phyloP scores from a whole-genome alignment of 1,140 invertebrate species.

The Maniola jurtina region DNA sequence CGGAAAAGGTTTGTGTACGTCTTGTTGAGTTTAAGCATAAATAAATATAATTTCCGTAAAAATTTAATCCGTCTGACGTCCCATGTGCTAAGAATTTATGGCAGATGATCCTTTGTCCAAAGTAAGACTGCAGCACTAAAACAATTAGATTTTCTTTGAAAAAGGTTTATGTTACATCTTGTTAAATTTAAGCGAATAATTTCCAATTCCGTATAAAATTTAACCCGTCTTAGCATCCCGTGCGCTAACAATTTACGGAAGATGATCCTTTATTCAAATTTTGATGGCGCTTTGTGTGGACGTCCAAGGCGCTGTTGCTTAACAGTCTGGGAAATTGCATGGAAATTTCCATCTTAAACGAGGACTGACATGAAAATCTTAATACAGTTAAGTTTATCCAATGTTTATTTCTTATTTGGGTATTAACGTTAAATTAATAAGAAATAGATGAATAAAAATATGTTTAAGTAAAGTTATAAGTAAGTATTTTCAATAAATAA shows the following conservation, averaged over 20 bases:
- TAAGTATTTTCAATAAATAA: no score
- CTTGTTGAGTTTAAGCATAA: no score
- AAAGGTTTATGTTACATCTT: not conserved
- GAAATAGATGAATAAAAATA: no score
- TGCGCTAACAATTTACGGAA: conserved; percentile 36
- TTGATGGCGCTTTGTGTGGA: conserved; percentile 34
- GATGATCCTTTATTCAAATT: conserved; percentile 45
- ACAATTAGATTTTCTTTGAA: no score
- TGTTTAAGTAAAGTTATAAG: no score
- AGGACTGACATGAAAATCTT: conserved; percentile 30
- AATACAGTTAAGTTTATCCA: conserved; percentile 9
- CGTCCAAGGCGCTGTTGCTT: conserved; percentile 32
- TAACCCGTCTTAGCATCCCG: conserved; percentile 27
- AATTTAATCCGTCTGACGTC: no score
- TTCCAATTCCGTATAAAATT: conserved; percentile 32
- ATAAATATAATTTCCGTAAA: no score
- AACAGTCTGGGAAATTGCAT: conserved; percentile 36
- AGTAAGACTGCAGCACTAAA: no score
- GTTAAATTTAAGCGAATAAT: conserved; percentile 9
- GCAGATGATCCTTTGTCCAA: no score
- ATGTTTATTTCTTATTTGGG: not conserved
- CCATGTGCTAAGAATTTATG: no score
- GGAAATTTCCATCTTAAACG: conserved; percentile 35
- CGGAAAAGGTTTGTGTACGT: no score
- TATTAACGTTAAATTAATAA: not conserved